These are phyloP conservation scores for Leptopilina boulardi DNA, from an alignment of 1,140 invertebrate species.

Conservation along the genomic window DNA sequence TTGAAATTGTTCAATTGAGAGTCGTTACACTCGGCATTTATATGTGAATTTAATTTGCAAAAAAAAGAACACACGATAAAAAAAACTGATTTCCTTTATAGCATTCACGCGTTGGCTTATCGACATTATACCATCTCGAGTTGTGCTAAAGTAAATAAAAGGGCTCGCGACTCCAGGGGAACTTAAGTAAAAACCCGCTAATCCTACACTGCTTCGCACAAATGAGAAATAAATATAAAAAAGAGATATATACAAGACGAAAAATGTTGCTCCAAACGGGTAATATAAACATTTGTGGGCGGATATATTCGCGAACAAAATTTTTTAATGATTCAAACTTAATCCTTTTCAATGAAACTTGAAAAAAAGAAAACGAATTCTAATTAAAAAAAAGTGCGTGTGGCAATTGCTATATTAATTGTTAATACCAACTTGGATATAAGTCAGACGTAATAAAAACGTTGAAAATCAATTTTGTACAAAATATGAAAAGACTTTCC, in stretches of 20 bases:
- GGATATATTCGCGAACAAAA: slow-evolving; percentile 67
- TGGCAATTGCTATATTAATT: no score
- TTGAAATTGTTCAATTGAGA: background rate
- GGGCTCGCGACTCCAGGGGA: slow-evolving; percentile 63
- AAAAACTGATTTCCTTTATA: slow-evolving; percentile 7
- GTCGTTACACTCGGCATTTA: slow-evolving; percentile 16
- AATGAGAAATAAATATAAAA: slow-evolving; percentile 31
- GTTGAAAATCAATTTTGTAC: no score
- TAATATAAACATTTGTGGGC: slow-evolving; percentile 70
- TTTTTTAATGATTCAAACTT: slow-evolving; percentile 71
- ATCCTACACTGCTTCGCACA: slow-evolving; percentile 57
- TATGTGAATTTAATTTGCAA: slow-evolving; percentile 20
- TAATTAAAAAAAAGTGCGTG: no score
- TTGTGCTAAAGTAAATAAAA: slow-evolving; percentile 70
- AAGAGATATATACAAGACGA: slow-evolving; percentile 36
- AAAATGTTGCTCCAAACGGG: slow-evolving; percentile 52
- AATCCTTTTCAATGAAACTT: no score
- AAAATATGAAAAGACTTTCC: background rate
- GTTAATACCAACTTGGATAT: no score
- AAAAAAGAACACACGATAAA: background rate
- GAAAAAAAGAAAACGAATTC: no score
- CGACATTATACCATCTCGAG: slow-evolving; percentile 63
- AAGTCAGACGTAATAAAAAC: no score
- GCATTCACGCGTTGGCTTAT: slow-evolving; percentile 61
- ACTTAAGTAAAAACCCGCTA: slow-evolving; percentile 70